Evolutionary conservation across 2,113 vertebrate genomes (phyloP).

Genomic region (Lagopus muta): DNA sequence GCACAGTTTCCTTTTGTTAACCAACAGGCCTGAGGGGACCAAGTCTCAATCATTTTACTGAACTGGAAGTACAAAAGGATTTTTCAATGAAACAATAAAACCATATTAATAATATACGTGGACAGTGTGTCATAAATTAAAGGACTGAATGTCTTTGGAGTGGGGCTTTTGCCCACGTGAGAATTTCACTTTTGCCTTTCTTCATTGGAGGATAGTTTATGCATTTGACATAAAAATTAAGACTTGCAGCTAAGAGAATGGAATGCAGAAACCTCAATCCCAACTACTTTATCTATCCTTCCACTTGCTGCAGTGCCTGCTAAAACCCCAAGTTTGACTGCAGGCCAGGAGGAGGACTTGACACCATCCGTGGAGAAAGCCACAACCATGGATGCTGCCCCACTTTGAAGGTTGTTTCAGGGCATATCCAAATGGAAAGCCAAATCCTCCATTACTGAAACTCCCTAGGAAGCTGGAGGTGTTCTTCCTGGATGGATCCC

Average conservation of each 20-base stretch:
- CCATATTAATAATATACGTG: slow-evolving; percentile 34
- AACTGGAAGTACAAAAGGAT: background rate
- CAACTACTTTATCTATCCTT: background rate
- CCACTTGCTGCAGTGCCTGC: slow-evolving; percentile 3
- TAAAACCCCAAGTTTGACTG: background rate
- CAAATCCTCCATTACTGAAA: background rate
- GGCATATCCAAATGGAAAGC: background rate
- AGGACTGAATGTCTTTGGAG: background rate
- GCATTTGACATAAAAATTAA: slow-evolving; percentile 37
- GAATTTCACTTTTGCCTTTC: slow-evolving; percentile 12
- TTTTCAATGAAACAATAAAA: slow-evolving; percentile 20
- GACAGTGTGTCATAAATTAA: slow-evolving; percentile 34
- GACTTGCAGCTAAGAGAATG: background rate
- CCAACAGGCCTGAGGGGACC: background rate
- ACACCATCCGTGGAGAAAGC: background rate
- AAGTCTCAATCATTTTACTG: background rate
- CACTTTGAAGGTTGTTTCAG: background rate
- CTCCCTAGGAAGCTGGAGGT: background rate
- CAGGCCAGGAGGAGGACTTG: background rate
- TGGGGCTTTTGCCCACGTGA: background rate
- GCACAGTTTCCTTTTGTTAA: slow-evolving; percentile 47
- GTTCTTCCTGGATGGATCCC: rapidly evolving
- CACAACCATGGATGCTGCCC: background rate
- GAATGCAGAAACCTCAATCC: slow-evolving; percentile 2
- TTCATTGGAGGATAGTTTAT: background rate